Percentiles rank a stretch among this genome's conserved stretches.
Conservation (phyloP, 2,797 vertebrate species). For the Typhlichthys subterraneus region DNA sequence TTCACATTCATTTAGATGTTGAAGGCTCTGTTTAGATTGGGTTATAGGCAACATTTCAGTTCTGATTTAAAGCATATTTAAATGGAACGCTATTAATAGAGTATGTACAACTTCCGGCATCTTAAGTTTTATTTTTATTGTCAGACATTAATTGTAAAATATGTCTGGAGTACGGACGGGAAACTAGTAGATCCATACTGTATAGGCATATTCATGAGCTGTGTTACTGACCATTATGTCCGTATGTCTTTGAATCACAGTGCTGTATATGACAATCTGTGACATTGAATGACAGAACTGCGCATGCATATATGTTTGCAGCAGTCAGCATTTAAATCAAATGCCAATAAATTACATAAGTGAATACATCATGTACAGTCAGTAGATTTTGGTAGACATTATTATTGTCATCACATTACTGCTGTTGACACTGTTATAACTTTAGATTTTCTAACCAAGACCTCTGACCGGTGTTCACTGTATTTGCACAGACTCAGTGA, state of each 20-base stretch:
- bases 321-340: conserved; percentile 45
- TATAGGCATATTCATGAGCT: conserved; percentile 27
- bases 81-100: conserved; percentile 16
- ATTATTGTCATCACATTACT: conserved; percentile 51
- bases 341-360: conserved; percentile 45
- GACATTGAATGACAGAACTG: conserved; percentile 49
- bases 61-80: conserved; percentile 23
- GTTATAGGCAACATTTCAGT: background rate
- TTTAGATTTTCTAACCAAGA: conserved; percentile 68
- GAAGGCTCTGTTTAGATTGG: conserved; percentile 30
- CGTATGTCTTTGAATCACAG: conserved; percentile 36
- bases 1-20: conserved; percentile 37
- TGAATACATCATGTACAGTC: conserved; percentile 62
- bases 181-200: conserved; percentile 36
- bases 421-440: conserved; percentile 63
- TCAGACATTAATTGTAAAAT: conserved; percentile 24
- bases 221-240: conserved; percentile 50
- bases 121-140: conserved; percentile 38
- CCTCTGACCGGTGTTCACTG: conserved; percentile 81
- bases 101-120: conserved; percentile 19
- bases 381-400: conserved; percentile 57
- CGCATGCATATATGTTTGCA: conserved; percentile 65
- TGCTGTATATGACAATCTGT: conserved; percentile 33
- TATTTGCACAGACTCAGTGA: conserved; percentile 76
- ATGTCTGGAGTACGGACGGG: conserved; percentile 37